Conservation (phyloP, 2,888 invertebrate species). For the Acanthosepion esculentum region DNA sequence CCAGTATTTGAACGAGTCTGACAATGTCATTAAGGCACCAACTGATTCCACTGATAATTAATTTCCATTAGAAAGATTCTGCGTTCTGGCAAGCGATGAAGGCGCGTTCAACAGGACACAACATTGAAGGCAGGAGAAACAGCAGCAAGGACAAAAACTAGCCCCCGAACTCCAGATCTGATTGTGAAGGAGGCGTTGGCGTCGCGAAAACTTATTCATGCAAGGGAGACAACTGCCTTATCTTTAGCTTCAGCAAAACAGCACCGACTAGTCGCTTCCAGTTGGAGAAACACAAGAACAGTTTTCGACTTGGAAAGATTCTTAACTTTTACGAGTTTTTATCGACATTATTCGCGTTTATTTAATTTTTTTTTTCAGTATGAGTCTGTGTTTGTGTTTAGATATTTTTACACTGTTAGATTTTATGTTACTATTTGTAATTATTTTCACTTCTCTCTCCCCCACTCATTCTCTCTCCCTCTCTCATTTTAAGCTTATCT, state of each 20-base stretch:
- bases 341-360: not conserved
- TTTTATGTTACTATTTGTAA: not conserved
- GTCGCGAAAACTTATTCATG: not conserved
- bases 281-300: not conserved
- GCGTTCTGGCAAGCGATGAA: not conserved
- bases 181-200: not conserved
- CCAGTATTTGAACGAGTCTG: too few relatives aligned
- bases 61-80: not conserved
- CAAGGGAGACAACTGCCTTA: slow-evolving; percentile 9
- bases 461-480: not conserved
- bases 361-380: too few relatives aligned
- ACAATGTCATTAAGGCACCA: not conserved
- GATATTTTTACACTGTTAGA: not conserved
- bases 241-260: not conserved
- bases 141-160: not conserved
- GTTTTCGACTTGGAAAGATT: not conserved
- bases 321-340: not conserved
- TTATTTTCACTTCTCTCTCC: not conserved
- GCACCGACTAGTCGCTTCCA: not conserved
- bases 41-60: not conserved
- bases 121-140: not conserved
- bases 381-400: not conserved
- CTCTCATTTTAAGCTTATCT: too few relatives aligned
- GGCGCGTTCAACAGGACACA: not conserved
- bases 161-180: too few relatives aligned